Evolutionary conservation across 2,888 invertebrate species (phyloP).

Genomic region (Octodonta nipae): DNA sequence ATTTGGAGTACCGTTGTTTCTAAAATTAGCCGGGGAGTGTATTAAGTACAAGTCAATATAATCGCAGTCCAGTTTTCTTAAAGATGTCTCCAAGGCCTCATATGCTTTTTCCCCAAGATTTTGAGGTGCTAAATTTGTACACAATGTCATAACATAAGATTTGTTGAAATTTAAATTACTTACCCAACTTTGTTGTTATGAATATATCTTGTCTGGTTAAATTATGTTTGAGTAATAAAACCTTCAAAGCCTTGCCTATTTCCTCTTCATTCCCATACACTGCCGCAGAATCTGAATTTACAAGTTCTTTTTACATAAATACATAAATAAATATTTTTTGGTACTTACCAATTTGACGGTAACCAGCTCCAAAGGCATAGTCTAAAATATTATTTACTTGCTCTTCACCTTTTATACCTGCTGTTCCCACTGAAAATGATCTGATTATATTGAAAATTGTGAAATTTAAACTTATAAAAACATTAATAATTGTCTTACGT

Average conservation of each 20-base stretch:
- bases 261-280: slow-evolving; percentile 63
- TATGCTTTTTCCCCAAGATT: slow-evolving; percentile 42
- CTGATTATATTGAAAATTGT: too few species aligned
- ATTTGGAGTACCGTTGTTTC: slow-evolving; percentile 38
- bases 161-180: slow-evolving; percentile 14
- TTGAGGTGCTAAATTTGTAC: slow-evolving; percentile 43
- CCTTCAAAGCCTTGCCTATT: slow-evolving; percentile 52
- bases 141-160: not conserved
- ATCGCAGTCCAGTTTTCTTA: slow-evolving; percentile 46
- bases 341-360: slow-evolving; percentile 44
- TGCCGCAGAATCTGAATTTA: slow-evolving; percentile 63
- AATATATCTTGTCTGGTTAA: slow-evolving; percentile 60
- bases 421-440: slow-evolving; percentile 48
- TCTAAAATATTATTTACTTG: slow-evolving; percentile 44
- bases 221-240: slow-evolving; percentile 52
- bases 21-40: slow-evolving; percentile 63
- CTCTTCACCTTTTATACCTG: slow-evolving; percentile 41
- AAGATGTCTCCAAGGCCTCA: slow-evolving; percentile 43
- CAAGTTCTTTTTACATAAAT: too few species aligned
- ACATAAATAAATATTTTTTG: slow-evolving; percentile 5
- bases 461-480: too few species aligned
- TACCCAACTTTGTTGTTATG: slow-evolving; percentile 64
- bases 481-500: slow-evolving; percentile 39
- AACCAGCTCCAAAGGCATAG: slow-evolving; percentile 51
- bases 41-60: slow-evolving; percentile 70